Percentiles rank a stretch among this genome's conserved stretches.
Evolutionary conservation across 2,888 invertebrate genomes (phyloP).

Genomic region (Halictus quadricinctus): DNA sequence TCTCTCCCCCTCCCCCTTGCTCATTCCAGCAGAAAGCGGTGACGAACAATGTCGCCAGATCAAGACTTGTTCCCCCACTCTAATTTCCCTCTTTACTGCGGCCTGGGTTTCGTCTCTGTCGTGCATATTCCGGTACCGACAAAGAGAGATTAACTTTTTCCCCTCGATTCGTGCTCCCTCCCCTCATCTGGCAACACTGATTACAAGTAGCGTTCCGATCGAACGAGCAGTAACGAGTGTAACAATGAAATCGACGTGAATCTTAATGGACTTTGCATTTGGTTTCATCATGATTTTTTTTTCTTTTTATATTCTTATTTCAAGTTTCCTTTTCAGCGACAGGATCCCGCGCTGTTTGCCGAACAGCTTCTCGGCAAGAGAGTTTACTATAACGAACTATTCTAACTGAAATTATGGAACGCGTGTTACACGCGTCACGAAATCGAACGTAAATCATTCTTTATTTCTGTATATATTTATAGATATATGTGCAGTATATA

Average conservation of each 20-base stretch:
- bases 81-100: no score
- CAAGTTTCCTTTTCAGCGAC: conserved; percentile 42
- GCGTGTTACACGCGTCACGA: conserved; percentile 15
- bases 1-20: neutral
- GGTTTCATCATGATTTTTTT: conserved; percentile 11
- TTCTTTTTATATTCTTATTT: conserved; percentile 9
- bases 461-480: conserved; percentile 14
- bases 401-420: conserved; percentile 20
- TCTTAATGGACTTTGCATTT: conserved; percentile 7
- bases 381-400: conserved; percentile 18
- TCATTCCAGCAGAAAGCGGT: neutral
- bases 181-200: no score
- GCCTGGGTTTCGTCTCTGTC: no score
- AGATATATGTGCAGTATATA: neutral
- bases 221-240: neutral
- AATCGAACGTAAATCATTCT: conserved; percentile 30
- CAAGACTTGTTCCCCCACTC: no score
- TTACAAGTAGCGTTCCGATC: neutral
- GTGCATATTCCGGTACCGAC: no score
- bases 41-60: no score
- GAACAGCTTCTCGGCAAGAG: conserved; percentile 12
- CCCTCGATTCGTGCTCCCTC: no score
- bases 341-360: conserved; percentile 16
- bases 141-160: no score
- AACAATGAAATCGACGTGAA: neutral